Base-by-base conservation (phyloP, 2,113 vertebrate species). In the Upupa epops region DNA sequence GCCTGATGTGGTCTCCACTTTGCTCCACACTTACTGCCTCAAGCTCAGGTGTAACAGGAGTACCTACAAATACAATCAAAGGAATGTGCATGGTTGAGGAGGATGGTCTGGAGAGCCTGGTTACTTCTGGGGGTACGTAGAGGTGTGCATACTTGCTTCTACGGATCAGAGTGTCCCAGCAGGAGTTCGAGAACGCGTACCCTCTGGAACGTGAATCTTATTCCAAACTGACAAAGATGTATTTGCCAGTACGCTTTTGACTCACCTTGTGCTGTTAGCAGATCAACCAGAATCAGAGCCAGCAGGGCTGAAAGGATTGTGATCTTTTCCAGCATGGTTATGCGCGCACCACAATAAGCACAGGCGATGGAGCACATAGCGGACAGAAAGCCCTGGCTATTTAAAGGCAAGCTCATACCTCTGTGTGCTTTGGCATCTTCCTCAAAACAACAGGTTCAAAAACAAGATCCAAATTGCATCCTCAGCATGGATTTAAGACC, bases 241-340 rank as follows among this genome's bases (percentile, higher is more conserved):
- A 81, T 80, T 71, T 90, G 29, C 70, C 37, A 11, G 1, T 74
- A 15, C 29, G 8, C 29, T 58, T 64, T 87, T 52, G 8, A 55
- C 79, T 96, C 51, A 95, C 95, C 90, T 80, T 90, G 81, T 51
- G 56, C 74, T 36, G 84, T 70, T 22, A 92, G 73, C 51, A 87
- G 59, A 22, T 92, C 6, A 2, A 63, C 42, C n/a, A 95, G 65
- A 56, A 85, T 60, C 51, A 96, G 73, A 89, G 71, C 36, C 73
- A 92, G 58, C 64, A 93, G 36, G 6, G n/a, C 65, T 42, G 79
- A 90, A 49, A 89, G 24, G 42, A 59, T 20, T 32, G 83, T 74
- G n/a, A 16, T 83, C n/a, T 72, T 83, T 48, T 63, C 89, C 86
- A 71, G 58, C 83, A 88, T 95, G 26, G 34, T 74, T 56, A 20